These are phyloP conservation scores for Cataglyphis rosenhaueri DNA, from an alignment of 2,888 invertebrate genomes.

Conservation along the genomic window DNA sequence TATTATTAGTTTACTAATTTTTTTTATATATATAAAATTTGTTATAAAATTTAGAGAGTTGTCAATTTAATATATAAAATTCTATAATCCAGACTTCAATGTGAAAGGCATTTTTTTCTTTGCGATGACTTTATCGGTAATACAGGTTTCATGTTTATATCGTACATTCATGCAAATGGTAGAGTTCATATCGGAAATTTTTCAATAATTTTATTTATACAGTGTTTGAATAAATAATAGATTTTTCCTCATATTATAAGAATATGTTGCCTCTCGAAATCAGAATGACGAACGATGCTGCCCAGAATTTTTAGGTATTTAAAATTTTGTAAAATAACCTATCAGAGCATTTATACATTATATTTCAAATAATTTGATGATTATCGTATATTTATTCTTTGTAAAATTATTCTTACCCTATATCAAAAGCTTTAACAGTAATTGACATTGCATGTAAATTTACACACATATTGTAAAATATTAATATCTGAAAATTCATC, in stretches of 20 bases:
- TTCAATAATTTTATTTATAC: not conserved
- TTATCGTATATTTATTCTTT: not conserved
- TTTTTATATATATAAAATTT: no score
- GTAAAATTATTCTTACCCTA: not conserved
- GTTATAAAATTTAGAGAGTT: no score
- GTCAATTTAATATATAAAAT: not conserved
- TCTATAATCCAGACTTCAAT: not conserved
- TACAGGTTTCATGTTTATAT: not conserved
- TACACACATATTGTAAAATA: no score
- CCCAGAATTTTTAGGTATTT: slow-evolving; percentile 50
- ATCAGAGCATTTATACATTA: not conserved
- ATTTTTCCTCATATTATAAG: not conserved
- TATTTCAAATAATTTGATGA: not conserved
- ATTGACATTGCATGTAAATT: not conserved
- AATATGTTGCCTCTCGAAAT: not conserved
- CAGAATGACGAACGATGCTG: slow-evolving; percentile 52
- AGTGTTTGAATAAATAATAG: not conserved
- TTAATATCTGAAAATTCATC: not conserved
- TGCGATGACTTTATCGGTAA: not conserved
- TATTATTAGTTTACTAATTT: no score
- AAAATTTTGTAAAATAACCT: not conserved
- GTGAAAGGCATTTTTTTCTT: not conserved
- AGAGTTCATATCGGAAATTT: not conserved
- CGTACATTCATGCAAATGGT: not conserved
- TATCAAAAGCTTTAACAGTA: not conserved